Evolutionary conservation across 2,113 vertebrate genomes (phyloP), one percentile per base, ranked within the genome.

Genomic region (Mobula hypostoma): DNA sequence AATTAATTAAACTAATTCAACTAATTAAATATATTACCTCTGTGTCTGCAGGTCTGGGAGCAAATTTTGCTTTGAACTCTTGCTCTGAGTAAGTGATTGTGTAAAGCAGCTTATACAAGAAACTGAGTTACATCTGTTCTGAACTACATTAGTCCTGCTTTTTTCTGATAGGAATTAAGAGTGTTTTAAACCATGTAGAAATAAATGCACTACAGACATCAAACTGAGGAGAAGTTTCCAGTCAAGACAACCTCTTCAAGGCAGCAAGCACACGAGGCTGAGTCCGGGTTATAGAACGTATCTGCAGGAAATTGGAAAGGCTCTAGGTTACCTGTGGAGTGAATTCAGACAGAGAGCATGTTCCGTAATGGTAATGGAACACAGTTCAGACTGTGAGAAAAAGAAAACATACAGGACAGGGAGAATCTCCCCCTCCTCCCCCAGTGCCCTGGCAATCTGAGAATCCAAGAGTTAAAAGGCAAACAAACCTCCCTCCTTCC

Each of bases 11-110:
- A 48, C 48, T 48, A 48, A 48, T 48, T 48, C 21, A 93, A 74
- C 68, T 93, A 93, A 93, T 93, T 93, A 74, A 93, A 76, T n/a
- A 93, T 48, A 48, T 93, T 76, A 93, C 91, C 68, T 70, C 40
- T 93, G 87, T 11, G 88, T 63, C 88, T 70, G 32, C 17, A 92
- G 91, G 68, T 74, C 91, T 93, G 70, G 40, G 68, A 93, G 72
- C 70, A 76, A 72, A 8, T 70, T 74, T 93, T 93, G 36, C 70
- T 93, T 76, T 76, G 91, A 93, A 93, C 91, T 72, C 90, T 14
- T 29, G 72, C 68, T 93, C 70, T 56, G 70, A 76, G 36, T 93
- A 93, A 93, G 74, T 93, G 91, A 8, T 66, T 32, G 72, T 74
- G 91, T 70, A 93, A 93, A 74, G 21, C 66, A 93, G 40, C 70